A percentile compares a stretch with the other conserved stretches of the same genome.
Conservation (phyloP, 2,113 vertebrate genomes). For the Apteryx mantelli region DNA sequence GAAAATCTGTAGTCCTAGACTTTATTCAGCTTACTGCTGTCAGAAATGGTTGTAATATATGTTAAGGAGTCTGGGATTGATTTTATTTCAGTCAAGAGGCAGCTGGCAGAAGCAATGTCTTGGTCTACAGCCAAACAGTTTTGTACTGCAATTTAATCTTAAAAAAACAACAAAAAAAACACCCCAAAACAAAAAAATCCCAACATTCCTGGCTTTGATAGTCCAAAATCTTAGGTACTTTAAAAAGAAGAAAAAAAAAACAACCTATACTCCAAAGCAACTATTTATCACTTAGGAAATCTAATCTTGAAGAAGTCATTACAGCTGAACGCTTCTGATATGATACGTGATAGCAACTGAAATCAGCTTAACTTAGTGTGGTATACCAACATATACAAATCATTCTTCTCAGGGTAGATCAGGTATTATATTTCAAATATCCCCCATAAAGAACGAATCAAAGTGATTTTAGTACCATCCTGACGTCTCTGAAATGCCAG, state of each 20-base stretch:
- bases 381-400: neutral
- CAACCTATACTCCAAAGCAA: neutral
- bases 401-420: neutral
- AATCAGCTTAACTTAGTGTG: neutral
- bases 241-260: neutral
- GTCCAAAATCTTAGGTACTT: neutral
- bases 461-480: neutral
- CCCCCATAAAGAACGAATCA: neutral
- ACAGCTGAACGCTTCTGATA: neutral
- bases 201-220: neutral
- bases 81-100: neutral
- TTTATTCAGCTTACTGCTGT: neutral
- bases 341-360: rapidly evolving
- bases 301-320: neutral
- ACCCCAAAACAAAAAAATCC: too few relatives aligned
- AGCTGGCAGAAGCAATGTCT: neutral
- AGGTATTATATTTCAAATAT: neutral
- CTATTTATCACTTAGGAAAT: neutral
- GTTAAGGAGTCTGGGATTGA: neutral
- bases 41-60: neutral
- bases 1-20: neutral
- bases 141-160: neutral
- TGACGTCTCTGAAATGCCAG: neutral
- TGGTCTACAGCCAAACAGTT: neutral
- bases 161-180: neutral